These are phyloP conservation scores for Tapirus indicus DNA, from an alignment of 2,797 vertebrate genomes.

Conservation along the genomic window DNA sequence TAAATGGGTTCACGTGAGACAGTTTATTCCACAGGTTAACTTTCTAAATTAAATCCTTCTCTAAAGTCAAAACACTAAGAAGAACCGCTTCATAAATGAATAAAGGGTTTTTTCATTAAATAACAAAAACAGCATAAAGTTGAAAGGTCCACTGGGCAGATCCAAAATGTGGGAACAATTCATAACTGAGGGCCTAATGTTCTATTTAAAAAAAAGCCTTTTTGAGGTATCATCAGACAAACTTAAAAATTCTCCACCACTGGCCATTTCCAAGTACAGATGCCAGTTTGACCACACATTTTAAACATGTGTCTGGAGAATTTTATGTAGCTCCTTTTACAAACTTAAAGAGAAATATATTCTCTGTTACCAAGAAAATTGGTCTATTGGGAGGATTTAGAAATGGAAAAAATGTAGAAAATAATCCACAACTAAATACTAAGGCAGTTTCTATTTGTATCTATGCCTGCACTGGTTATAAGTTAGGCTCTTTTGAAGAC, in stretches of 20 bases:
- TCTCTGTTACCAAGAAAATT: constrained; percentile 74
- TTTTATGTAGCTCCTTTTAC: constrained; percentile 71
- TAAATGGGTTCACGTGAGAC: background rate
- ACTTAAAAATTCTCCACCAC: constrained; percentile 70
- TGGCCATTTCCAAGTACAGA: constrained; percentile 73
- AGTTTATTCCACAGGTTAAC: constrained; percentile 57
- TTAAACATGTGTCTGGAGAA: constrained; percentile 79
- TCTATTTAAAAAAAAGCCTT: constrained; percentile 66
- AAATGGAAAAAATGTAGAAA: constrained; percentile 75
- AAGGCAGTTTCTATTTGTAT: constrained; percentile 36
- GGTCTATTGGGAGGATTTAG: constrained; percentile 67
- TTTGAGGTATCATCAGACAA: constrained; percentile 81
- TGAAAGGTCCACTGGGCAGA: constrained; percentile 60
- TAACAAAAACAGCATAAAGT: constrained; percentile 69
- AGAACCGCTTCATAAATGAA: constrained; percentile 64
- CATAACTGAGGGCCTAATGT: constrained; percentile 67
- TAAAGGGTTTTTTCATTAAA: constrained; percentile 69
- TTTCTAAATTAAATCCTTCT: constrained; percentile 67
- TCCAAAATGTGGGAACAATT: constrained; percentile 81
- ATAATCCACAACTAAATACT: constrained; percentile 60
- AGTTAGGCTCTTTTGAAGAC: background rate
- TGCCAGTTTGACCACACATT: constrained; percentile 78
- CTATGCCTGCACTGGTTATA: background rate
- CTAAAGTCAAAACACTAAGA: constrained; percentile 68
- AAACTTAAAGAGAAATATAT: constrained; percentile 79